These are phyloP conservation scores for Gymnoscelis rufifasciata DNA, from an alignment of 2,888 invertebrate species.

Conservation along the genomic window DNA sequence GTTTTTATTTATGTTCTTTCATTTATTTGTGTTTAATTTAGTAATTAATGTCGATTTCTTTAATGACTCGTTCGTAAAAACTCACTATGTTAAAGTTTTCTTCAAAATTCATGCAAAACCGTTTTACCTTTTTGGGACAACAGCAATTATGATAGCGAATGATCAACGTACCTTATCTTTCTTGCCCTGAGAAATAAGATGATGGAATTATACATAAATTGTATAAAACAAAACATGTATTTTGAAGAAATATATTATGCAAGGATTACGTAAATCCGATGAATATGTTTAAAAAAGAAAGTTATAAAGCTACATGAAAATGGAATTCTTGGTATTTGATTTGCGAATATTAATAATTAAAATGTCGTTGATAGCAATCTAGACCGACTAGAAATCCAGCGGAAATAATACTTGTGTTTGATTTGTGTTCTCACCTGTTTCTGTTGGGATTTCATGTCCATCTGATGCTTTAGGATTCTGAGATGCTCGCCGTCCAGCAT, in stretches of 20 bases:
- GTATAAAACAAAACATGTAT: constrained; percentile 17
- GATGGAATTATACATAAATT: constrained; percentile 15
- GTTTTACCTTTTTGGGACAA: constrained; percentile 16
- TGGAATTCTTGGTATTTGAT: not conserved
- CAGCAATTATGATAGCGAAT: constrained; percentile 16
- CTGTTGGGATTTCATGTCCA: constrained; percentile 58
- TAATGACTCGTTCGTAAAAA: no score
- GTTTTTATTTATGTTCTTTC: no score
- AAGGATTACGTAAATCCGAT: not conserved
- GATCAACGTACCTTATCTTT: constrained; percentile 21
- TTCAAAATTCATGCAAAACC: constrained; percentile 21
- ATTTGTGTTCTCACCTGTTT: constrained; percentile 50
- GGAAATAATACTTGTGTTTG: constrained; percentile 13
- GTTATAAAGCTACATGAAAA: not conserved
- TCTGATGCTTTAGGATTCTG: constrained; percentile 63
- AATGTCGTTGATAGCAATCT: constrained; percentile 8
- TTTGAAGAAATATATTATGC: not conserved
- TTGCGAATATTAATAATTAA: constrained; percentile 4
- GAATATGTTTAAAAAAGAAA: constrained; percentile 1
- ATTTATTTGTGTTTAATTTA: no score
- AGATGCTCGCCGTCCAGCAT: constrained; percentile 60
- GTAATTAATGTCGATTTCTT: not conserved
- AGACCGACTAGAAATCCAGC: constrained; percentile 12
- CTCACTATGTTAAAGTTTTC: not conserved
- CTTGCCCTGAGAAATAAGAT: constrained; percentile 19